phyloP scores from a whole-genome alignment of 1,140 invertebrate species.

The Musca vetustissima region DNA sequence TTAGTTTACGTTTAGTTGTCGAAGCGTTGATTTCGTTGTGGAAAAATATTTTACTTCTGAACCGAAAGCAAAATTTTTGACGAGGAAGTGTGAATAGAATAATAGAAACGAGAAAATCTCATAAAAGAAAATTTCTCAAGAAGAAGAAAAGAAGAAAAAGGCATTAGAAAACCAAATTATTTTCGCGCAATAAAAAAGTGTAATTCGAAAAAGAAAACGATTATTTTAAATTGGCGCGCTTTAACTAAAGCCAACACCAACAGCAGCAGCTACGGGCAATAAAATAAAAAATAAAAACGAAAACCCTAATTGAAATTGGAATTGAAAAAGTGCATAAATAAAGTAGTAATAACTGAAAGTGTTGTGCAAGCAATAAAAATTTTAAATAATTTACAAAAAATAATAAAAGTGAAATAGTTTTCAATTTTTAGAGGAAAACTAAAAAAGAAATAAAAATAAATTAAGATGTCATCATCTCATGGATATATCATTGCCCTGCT shows the following conservation, averaged over 20 bases:
- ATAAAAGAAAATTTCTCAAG: no score
- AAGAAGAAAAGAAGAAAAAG: not conserved
- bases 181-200: not conserved
- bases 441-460: not conserved
- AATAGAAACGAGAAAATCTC: not conserved
- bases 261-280: no score
- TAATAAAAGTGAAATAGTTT: not conserved
- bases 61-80: no score
- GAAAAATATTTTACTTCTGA: not conserved
- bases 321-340: no score
- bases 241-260: not conserved
- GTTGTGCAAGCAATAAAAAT: not conserved
- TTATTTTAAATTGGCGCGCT: constrained; percentile 5
- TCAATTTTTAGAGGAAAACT: not conserved
- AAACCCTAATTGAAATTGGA: not conserved
- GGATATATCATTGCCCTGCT: constrained; percentile 8
- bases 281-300: not conserved
- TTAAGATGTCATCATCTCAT: constrained; percentile 3
- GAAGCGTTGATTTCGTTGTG: constrained; percentile 15
- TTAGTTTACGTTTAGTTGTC: constrained; percentile 24
- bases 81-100: not conserved
- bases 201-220: constrained; percentile 4
- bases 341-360: no score
- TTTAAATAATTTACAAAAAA: not conserved
- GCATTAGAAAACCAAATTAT: not conserved